Percentiles rank a stretch among this genome's conserved stretches.
Evolutionary conservation across 2,113 vertebrate genomes (phyloP).

Genomic region (Boulengeromyrus knoepffleri): DNA sequence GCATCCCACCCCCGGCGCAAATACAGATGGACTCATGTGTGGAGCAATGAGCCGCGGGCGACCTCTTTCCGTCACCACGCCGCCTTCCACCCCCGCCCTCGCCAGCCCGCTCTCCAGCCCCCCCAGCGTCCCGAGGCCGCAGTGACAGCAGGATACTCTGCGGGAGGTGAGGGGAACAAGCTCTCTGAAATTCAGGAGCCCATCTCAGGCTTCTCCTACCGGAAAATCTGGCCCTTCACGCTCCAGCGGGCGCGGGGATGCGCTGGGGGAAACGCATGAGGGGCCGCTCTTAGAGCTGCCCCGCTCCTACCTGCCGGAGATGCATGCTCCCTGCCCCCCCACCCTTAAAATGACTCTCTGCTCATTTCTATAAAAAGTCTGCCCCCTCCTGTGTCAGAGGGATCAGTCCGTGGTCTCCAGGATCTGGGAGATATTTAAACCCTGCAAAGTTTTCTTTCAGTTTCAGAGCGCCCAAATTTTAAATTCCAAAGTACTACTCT

Average conservation of each 20-base stretch:
- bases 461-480: not conserved
- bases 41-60: slow-evolving; percentile 68
- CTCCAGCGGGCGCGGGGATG: slow-evolving; percentile 63
- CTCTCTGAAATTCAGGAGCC: slow-evolving; percentile 67
- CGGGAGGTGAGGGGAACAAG: slow-evolving; percentile 71
- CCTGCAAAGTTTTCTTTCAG: not conserved
- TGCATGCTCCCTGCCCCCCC: not conserved
- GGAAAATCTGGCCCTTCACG: slow-evolving; percentile 90
- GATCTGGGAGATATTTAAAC: not conserved
- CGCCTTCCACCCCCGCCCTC: slow-evolving; percentile 46
- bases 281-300: slow-evolving; percentile 28
- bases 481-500: not conserved
- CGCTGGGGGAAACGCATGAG: slow-evolving; percentile 54
- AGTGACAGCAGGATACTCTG: slow-evolving; percentile 65
- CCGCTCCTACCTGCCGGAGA: slow-evolving; percentile 26
- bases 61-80: slow-evolving; percentile 40
- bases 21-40: slow-evolving; percentile 68
- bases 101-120: slow-evolving; percentile 19
- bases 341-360: not conserved
- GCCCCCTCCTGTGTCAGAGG: not conserved
- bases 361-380: not conserved
- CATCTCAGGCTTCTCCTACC: slow-evolving; percentile 85
- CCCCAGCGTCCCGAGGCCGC: slow-evolving; percentile 55
- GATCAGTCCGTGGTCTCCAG: not conserved
- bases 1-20: slow-evolving; percentile 63